A percentile compares a stretch with the other conserved stretches of the same genome.
phyloP scores from a whole-genome alignment of 2,888 invertebrate species.

The Ormyrus rosae region DNA sequence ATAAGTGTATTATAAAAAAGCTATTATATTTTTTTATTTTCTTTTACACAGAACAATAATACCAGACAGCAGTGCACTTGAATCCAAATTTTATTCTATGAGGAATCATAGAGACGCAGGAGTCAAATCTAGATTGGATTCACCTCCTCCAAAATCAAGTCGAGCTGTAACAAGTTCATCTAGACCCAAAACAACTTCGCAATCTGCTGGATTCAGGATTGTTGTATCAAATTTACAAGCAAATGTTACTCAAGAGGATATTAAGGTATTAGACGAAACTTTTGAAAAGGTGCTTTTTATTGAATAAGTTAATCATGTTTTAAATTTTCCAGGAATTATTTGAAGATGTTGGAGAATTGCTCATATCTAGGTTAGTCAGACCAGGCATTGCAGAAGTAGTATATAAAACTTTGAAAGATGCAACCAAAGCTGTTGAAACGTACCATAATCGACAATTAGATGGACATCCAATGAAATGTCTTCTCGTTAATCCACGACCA shows the following conservation, averaged over 20 bases:
- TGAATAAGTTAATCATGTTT: not conserved
- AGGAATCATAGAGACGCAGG: constrained; percentile 69
- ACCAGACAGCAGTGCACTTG: constrained; percentile 63
- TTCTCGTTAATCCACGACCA: constrained; percentile 87
- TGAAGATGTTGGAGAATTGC: constrained; percentile 92
- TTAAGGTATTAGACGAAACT: constrained; percentile 80
- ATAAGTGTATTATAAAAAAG: not conserved
- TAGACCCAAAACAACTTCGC: constrained; percentile 74
- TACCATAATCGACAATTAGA: constrained; percentile 96
- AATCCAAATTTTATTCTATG: constrained; percentile 68
- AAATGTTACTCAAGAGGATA: constrained; percentile 92
- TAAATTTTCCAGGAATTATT: constrained; percentile 85
- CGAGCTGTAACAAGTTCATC: constrained; percentile 68
- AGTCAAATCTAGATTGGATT: constrained; percentile 76
- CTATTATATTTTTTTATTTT: not conserved
- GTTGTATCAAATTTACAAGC: constrained; percentile 93
- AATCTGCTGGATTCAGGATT: constrained; percentile 85
- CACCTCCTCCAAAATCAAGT: constrained; percentile 68
- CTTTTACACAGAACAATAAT: constrained; percentile 65
- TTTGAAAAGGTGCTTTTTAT: too few species aligned
- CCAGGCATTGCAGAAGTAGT: constrained; percentile 95
- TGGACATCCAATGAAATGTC: constrained; percentile 95
- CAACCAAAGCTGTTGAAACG: constrained; percentile 92
- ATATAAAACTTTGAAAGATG: constrained; percentile 90
- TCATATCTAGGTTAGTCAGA: constrained; percentile 89